phyloP scores from a whole-genome alignment of 2,797 vertebrate genomes.

The Catamblyrhynchus diadema region DNA sequence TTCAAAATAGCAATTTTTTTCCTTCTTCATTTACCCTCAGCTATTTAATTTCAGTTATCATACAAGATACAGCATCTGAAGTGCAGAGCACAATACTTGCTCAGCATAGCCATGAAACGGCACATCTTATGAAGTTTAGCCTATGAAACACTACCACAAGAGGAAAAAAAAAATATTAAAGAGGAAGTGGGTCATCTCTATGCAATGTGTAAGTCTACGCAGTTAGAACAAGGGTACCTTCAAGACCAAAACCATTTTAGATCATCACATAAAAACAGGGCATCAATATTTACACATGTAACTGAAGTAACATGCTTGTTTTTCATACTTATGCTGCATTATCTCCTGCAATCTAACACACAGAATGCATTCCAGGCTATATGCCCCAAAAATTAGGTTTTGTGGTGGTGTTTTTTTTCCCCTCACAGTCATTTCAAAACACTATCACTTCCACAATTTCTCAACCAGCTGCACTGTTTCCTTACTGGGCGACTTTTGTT shows the following conservation, averaged over 20 bases:
- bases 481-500: conserved; percentile 32
- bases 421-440: conserved; percentile 55
- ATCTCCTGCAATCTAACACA: background rate
- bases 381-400: background rate
- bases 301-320: background rate
- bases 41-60: background rate
- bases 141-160: background rate
- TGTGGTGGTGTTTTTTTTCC: background rate
- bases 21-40: background rate
- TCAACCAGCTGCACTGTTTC: conserved; percentile 54
- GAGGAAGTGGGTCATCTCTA: conserved; percentile 1
- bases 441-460: conserved; percentile 64
- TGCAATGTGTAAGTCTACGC: background rate
- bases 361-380: background rate
- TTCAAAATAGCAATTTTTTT: background rate
- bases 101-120: background rate
- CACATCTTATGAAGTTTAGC: background rate
- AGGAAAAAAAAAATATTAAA: background rate
- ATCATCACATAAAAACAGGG: background rate
- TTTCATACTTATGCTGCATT: background rate
- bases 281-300: background rate
- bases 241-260: background rate
- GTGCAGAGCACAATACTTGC: background rate
- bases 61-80: background rate
- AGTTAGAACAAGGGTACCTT: background rate